Evolutionary conservation across 2,113 vertebrate species (phyloP), one percentile per base, ranked within the genome.

Genomic region (Promerops cafer): DNA sequence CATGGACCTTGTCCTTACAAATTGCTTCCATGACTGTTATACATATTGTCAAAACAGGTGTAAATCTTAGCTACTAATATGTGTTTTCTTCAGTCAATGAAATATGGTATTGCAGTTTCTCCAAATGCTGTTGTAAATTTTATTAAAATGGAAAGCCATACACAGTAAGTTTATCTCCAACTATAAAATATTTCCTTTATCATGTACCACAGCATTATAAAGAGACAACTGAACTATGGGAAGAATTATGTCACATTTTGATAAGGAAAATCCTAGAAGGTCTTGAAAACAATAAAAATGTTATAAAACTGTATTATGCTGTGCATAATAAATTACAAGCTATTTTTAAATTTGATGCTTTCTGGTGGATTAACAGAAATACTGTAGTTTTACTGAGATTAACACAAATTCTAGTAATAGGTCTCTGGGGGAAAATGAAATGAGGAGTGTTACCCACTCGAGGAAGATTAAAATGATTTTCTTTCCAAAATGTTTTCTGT

Each of bases 181-280:
- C 19, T 44, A 80, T 80, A 89, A 92, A 70, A 28, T 37, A 23
- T 84, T 95, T 95, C 77, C 59, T 86, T 84, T 76, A 45, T 83
- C 40, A 54, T 40, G 13, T 66, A 35, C 45, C 83, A 37, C 44
- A 83, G 82, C 49, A 61, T 65, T 93, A 82, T 75, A 82, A 63
- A 90, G 37, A 89, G 39, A 57, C 39, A 97, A 31, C 57, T 75
- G 63, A 96, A 42, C 11, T 89, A 47, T 11, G 19, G 83, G 59
- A 75, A 84, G 59, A 49, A 28, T 93, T 84, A 80, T 84, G 39
- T 64, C 44, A 26, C 72, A 94, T 94, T 93, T 94, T 81, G 89
- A 81, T 93, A 92, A 88, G 49, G 52, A 93, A 94, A 94, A 90
- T 75, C 42, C 79, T 93, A 87, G 65, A 87, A 92, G 77, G 92